Conservation (phyloP, 2,113 vertebrate species). For the Chascanopsetta lugubris region DNA sequence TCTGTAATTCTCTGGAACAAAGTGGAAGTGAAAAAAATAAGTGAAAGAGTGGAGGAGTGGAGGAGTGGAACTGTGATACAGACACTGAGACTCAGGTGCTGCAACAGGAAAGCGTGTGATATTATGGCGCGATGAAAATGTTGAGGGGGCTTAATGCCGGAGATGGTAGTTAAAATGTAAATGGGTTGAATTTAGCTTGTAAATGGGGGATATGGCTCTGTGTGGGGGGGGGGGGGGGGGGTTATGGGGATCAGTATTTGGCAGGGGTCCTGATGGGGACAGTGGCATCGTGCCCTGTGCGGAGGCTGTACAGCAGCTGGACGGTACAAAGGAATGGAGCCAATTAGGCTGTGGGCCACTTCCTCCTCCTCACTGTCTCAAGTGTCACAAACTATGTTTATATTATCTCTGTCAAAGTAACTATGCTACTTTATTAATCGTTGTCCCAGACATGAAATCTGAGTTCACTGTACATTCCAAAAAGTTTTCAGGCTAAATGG, state of each 20-base stretch:
- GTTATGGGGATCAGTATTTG: constrained; percentile 46
- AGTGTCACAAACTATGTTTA: too few relatives aligned
- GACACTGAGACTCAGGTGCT: constrained; percentile 26
- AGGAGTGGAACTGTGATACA: neutral
- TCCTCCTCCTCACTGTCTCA: too few relatives aligned
- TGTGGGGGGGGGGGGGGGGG: too few relatives aligned
- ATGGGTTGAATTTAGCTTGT: constrained; percentile 36
- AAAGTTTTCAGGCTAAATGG: too few relatives aligned
- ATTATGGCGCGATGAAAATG: constrained; percentile 30
- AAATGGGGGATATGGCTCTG: constrained; percentile 38
- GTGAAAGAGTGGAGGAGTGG: neutral
- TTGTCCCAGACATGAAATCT: too few relatives aligned
- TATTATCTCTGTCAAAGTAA: too few relatives aligned
- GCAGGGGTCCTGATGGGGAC: constrained; percentile 44
- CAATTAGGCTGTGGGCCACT: neutral
- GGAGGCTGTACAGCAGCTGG: constrained; percentile 13
- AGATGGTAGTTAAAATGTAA: constrained; percentile 31
- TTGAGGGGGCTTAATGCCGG: constrained; percentile 27
- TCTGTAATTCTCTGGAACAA: constrained; percentile 38
- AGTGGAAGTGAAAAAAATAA: constrained; percentile 10
- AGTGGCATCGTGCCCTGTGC: constrained; percentile 20
- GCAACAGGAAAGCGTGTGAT: neutral
- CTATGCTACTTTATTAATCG: too few relatives aligned
- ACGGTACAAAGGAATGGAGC: constrained; percentile 15
- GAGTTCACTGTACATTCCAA: too few relatives aligned